Evolutionary conservation across 2,888 invertebrate genomes (phyloP), one percentile per base, ranked within the genome.

Genomic region (Maniola hyperantus): DNA sequence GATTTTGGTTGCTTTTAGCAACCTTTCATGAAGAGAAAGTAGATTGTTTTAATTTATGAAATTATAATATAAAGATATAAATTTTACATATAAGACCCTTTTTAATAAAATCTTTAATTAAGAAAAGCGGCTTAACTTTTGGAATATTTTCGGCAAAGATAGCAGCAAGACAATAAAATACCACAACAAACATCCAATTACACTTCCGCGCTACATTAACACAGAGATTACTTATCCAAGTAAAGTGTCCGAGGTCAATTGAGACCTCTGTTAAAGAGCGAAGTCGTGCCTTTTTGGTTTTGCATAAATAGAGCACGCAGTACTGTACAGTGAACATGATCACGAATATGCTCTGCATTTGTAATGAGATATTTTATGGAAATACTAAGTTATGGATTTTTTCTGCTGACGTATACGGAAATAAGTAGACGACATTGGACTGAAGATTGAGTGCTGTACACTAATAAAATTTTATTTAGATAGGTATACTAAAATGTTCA

Each of bases 231-330:
- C 34, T 8, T 1, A 34, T n/a, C 5, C n/a, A 10, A 34, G 5
- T 36, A 34, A 34, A 4, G 39, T 20, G 15, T 36, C 36, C 18
- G 4, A 2, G n/a, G 18, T 36, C 34, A 36, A 51, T 61, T 51
- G 39, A 50, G 26, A 61, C 50, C 51, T 59, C 48, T 51, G 15
- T 50, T 61, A 61, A 51, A 61, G 61, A 61, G 50, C 61, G 51
- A 62, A 62, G 13, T 62, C 62, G 62, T 62, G 62, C 53, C 39
- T 39, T 26, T 62, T 62, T 42, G 53, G 62, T 62, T 60, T 60
- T 15, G 53, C 53, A 62, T 62, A 62, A 62, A 62, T 42, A 53
- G 39, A 62, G 62, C 62, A 62, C 62, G 62, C 62, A 62, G 26
- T 26, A 26, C 2, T n/a, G 61, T 20, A 50, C 48, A 36, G 11